phyloP scores from a whole-genome alignment of 2,113 vertebrate species.

The Passer montanus region DNA sequence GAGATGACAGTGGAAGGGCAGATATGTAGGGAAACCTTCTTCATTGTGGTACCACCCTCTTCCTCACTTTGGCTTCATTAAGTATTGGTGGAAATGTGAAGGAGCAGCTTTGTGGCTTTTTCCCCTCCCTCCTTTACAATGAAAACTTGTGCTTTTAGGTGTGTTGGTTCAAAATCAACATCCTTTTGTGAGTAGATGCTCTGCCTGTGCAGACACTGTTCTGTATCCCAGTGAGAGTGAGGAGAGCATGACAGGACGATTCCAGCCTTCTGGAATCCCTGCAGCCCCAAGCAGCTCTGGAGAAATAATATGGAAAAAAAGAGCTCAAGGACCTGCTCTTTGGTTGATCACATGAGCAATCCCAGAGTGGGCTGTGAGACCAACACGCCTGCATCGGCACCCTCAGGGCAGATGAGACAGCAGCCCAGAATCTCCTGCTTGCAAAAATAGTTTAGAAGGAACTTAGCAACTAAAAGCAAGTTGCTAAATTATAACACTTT shows the following conservation, averaged over 20 bases:
- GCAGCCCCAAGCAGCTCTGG: background rate
- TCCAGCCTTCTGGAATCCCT: background rate
- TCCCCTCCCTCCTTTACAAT: background rate
- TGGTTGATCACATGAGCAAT: background rate
- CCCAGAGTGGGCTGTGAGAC: background rate
- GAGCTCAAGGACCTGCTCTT: background rate
- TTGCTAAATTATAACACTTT: background rate
- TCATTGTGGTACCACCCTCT: background rate
- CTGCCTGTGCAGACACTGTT: background rate
- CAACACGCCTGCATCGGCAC: background rate
- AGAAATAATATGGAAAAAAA: background rate
- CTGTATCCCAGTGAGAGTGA: background rate
- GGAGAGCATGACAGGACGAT: background rate
- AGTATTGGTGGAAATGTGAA: background rate
- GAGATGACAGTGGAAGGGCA: background rate
- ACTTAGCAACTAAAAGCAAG: background rate
- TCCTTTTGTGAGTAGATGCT: background rate
- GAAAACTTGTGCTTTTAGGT: background rate
- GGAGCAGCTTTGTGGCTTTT: fast-evolving
- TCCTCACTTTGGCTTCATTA: background rate
- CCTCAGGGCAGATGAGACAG: background rate
- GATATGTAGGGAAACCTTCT: background rate
- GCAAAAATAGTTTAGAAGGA: background rate
- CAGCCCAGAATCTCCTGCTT: background rate
- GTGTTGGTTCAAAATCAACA: background rate